Base-by-base conservation (phyloP, 2,888 invertebrate species). In the Apeira syringaria region DNA sequence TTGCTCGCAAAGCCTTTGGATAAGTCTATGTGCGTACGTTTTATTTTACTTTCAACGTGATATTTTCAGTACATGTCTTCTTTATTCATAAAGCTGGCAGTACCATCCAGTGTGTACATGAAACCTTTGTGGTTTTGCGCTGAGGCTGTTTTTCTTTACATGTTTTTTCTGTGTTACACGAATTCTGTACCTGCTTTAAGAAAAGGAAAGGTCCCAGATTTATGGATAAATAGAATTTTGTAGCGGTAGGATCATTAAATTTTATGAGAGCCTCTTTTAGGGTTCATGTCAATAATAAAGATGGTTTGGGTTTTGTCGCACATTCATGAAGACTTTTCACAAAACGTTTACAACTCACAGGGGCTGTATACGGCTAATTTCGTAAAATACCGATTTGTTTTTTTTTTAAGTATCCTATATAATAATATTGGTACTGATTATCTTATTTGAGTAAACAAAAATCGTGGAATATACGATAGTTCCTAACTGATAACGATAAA, bases 151-250 rank as follows among this genome's bases (percentile, higher is more conserved):
- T 6, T 20, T 6, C 1, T 8, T 2, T 30, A 5, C 10, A 3
- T 9, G 3, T 15, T n/a, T 24, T 34, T 13, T n/a, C n/a, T 6
- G 15, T 11, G 13, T 8, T 25, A 12, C 30, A 36, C 26, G 22
- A 26, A 8, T 2, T 5, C 2, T n/a, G 5, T 2, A 17, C 3
- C 3, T 12, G 4, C 8, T 12, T n/a, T 34, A 15, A 27, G 29
- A 36, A 36, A 31, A 32, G 27, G 22, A 34, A 32, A 37, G 26
- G 26, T 36, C 28, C 1, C 5, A 11, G 24, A 28, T 28, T 24
- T 10, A 43, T 33, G 17, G 2, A 27, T 32, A 25, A 22, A 43
- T 37, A 18, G 32, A 33, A 43, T 37, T 43, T 37, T 43, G 37
- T 36, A 17, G 36, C 31, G 36, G 36, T 28, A 22, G 22, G 27